Conservation (phyloP, 2,113 vertebrate species). For the Macquaria australasica region DNA sequence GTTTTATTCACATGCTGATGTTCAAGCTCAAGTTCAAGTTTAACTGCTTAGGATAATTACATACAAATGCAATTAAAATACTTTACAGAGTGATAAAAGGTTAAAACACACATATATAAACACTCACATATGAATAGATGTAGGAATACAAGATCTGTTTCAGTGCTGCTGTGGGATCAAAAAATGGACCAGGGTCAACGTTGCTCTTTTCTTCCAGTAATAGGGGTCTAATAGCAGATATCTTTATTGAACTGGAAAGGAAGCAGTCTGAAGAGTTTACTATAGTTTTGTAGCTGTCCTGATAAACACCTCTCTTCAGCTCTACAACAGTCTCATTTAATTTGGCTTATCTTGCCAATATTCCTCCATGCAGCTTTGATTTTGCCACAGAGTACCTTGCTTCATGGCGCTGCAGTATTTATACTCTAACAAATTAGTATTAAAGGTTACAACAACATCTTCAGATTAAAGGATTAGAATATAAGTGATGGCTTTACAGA, state of each 20-base stretch:
- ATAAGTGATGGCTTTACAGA: not conserved
- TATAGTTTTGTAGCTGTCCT: slow-evolving; percentile 5
- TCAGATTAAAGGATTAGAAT: not conserved
- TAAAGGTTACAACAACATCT: slow-evolving; percentile 4
- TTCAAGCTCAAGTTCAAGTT: not conserved
- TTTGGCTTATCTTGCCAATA: slow-evolving; percentile 21
- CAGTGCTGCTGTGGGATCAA: not conserved
- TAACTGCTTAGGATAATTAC: not conserved
- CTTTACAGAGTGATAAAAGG: not conserved
- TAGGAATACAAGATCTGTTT: not conserved
- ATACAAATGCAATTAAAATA: not conserved
- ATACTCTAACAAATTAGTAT: slow-evolving; percentile 9
- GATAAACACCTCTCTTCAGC: not conserved
- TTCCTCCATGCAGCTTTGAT: slow-evolving; percentile 34
- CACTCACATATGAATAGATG: not conserved
- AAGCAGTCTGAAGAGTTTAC: not conserved
- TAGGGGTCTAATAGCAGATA: not conserved
- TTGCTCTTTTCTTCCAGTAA: not conserved
- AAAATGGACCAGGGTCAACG: not conserved
- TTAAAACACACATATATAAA: not conserved
- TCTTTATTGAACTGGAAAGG: slow-evolving; percentile 7
- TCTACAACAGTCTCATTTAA: slow-evolving; percentile 32
- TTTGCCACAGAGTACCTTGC: slow-evolving; percentile 1
- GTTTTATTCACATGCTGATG: not conserved
- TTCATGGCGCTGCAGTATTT: not conserved